Evolutionary conservation across 2,888 invertebrate species (phyloP).

Genomic region (Rhorus exstirpatorius): DNA sequence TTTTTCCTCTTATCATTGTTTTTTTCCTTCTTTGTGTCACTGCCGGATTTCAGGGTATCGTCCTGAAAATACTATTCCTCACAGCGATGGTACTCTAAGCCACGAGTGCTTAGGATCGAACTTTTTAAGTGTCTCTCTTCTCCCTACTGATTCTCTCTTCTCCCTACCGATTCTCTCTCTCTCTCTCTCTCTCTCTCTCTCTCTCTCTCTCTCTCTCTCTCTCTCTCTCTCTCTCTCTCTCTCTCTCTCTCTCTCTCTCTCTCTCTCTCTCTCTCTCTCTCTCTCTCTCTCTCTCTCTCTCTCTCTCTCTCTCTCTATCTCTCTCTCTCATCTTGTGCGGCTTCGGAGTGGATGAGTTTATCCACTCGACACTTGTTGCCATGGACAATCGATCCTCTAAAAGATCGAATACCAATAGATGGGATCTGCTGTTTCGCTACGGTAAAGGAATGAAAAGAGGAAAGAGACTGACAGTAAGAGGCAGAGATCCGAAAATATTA

Average conservation of each 20-base stretch:
- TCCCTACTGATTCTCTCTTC: not conserved
- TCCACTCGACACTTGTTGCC: slow-evolving; percentile 72
- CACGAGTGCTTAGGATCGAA: slow-evolving; percentile 24
- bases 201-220: not conserved
- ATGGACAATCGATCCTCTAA: slow-evolving; percentile 66
- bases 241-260: slow-evolving; percentile 25
- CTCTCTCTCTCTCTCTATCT: slow-evolving; percentile 14
- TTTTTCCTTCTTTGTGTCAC: slow-evolving; percentile 30
- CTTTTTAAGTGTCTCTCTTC: slow-evolving; percentile 27
- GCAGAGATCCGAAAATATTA: slow-evolving; percentile 41
- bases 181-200: not conserved
- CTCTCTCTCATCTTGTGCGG: not conserved
- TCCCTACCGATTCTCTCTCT: not conserved
- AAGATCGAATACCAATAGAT: slow-evolving; percentile 47
- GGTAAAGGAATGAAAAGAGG: slow-evolving; percentile 4
- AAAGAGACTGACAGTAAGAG: not conserved
- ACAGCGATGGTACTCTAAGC: slow-evolving; percentile 25
- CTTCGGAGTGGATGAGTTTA: slow-evolving; percentile 34
- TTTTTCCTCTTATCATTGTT: not conserved
- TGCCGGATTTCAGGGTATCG: slow-evolving; percentile 22
- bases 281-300: slow-evolving; percentile 22
- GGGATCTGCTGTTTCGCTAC: slow-evolving; percentile 14
- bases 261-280: slow-evolving; percentile 25
- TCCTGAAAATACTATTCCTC: slow-evolving; percentile 47
- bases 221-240: slow-evolving; percentile 25